Evolutionary conservation across 2,797 vertebrate species (phyloP).

Genomic region (Anas capensis): DNA sequence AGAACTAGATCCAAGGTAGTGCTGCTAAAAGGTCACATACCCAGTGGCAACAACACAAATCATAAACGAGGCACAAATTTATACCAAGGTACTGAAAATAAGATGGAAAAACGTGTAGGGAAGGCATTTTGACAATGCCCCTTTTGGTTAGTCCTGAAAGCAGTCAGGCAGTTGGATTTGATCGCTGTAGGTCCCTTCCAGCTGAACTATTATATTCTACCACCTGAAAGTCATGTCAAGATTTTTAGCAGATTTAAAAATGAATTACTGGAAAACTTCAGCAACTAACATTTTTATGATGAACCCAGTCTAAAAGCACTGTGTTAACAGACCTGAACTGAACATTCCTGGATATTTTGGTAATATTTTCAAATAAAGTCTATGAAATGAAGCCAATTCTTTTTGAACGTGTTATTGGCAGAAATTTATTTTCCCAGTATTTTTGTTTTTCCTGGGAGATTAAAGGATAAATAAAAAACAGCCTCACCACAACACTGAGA

Average conservation of each 20-base stretch:
- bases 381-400: background rate
- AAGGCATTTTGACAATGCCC: background rate
- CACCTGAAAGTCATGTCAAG: background rate
- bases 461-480: background rate
- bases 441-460: background rate
- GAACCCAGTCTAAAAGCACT: slow-evolving; percentile 16
- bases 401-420: slow-evolving; percentile 13
- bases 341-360: background rate
- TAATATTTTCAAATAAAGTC: slow-evolving; percentile 50
- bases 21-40: background rate
- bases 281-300: background rate
- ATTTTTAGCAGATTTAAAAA: background rate
- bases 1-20: background rate
- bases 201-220: background rate
- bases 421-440: background rate
- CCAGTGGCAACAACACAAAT: slow-evolving; percentile 11
- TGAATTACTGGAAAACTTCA: slow-evolving; percentile 13
- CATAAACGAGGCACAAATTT: background rate
- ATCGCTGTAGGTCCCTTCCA: background rate
- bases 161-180: background rate
- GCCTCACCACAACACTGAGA: too few species aligned
- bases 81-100: background rate
- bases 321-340: slow-evolving; percentile 15
- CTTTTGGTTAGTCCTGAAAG: background rate
- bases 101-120: background rate